These are phyloP conservation scores for Turdus rufiventris DNA, from an alignment of 2,113 vertebrate species.

Conservation along the genomic window DNA sequence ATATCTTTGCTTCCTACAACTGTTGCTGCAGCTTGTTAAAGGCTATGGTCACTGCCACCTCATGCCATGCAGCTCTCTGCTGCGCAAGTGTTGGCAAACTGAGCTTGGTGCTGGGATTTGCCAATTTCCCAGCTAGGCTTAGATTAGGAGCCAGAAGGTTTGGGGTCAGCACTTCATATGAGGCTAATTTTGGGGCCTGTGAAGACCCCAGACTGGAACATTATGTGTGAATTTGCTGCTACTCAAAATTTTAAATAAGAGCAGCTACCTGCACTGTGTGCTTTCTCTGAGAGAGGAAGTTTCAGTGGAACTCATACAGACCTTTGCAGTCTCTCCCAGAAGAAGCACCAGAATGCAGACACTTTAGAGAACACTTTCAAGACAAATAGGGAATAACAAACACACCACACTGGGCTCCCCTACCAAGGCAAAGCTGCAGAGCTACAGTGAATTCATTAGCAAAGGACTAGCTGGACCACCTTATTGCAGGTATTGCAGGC, in stretches of 20 bases:
- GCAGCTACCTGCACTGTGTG: neutral
- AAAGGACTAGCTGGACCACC: neutral
- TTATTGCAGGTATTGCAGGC: neutral
- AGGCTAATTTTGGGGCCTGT: neutral
- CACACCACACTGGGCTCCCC: neutral
- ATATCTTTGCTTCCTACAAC: neutral
- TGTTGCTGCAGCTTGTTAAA: neutral
- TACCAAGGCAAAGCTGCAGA: neutral
- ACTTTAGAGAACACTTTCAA: neutral
- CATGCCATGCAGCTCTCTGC: neutral
- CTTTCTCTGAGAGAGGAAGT: neutral
- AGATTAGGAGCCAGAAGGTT: neutral
- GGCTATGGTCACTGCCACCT: neutral
- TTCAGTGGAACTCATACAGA: neutral
- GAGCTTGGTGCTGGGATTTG: neutral
- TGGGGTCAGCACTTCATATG: neutral
- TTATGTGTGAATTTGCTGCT: neutral
- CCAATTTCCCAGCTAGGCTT: neutral
- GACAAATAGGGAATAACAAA: neutral
- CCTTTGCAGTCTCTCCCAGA: neutral
- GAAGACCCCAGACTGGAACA: neutral
- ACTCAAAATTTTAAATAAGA: neutral
- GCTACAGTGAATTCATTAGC: neutral
- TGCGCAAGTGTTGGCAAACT: neutral
- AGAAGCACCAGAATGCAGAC: neutral